These are phyloP conservation scores for Microtus richardsoni DNA, from an alignment of 2,113 vertebrate genomes.

Conservation along the genomic window DNA sequence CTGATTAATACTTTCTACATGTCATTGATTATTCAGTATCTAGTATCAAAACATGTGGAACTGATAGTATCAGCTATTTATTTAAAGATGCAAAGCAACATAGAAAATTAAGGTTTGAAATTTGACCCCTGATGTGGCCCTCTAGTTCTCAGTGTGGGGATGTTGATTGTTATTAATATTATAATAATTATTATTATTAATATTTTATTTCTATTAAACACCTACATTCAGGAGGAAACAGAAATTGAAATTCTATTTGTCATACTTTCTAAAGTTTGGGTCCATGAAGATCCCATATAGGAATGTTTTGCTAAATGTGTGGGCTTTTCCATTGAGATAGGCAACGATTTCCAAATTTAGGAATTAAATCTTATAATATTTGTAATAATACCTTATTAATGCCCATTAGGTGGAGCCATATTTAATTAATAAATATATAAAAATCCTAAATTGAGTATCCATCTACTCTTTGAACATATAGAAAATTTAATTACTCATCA, in stretches of 20 bases:
- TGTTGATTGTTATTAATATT: background rate
- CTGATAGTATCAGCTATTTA: background rate
- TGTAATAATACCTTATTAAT: background rate
- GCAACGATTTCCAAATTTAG: background rate
- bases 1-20: background rate
- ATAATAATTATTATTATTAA: background rate
- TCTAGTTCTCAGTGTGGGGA: background rate
- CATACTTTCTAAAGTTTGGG: background rate
- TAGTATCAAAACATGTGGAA: background rate
- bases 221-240: background rate
- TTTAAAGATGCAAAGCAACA: background rate
- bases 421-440: background rate
- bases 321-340: background rate
- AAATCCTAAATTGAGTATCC: background rate
- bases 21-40: background rate
- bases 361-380: background rate
- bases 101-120: background rate
- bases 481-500: background rate
- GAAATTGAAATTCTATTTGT: background rate
- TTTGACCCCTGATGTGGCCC: background rate
- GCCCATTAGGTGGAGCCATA: background rate
- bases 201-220: background rate
- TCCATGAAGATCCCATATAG: background rate
- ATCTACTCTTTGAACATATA: background rate
- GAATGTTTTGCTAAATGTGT: background rate